phyloP scores from a whole-genome alignment of 2,113 vertebrate species.

The Sander vitreus region DNA sequence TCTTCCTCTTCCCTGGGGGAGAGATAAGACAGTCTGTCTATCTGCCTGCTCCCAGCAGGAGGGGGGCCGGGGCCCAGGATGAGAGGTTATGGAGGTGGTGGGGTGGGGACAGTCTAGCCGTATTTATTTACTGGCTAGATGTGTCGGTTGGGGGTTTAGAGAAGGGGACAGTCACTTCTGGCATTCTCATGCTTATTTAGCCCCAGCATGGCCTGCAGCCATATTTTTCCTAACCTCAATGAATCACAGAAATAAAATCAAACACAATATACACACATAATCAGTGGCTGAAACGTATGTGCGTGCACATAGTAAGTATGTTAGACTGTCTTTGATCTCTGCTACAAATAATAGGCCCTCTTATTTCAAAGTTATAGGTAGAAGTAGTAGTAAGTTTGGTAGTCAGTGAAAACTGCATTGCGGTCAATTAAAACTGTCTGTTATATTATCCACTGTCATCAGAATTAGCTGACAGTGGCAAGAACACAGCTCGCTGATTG shows the following conservation, averaged over 20 bases:
- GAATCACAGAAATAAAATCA: constrained; percentile 42
- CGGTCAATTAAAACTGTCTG: constrained; percentile 14
- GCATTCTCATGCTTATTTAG: constrained; percentile 73
- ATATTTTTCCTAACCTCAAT: constrained; percentile 43
- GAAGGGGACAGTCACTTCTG: constrained; percentile 64
- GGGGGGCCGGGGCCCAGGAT: constrained; percentile 36
- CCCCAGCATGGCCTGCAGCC: constrained; percentile 49
- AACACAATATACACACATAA: constrained; percentile 8
- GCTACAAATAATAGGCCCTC: not conserved
- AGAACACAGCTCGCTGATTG: not conserved
- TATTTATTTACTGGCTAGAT: constrained; percentile 74
- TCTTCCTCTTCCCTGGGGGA: constrained; percentile 60
- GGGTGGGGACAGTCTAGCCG: constrained; percentile 63
- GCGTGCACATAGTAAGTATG: not conserved
- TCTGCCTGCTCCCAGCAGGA: constrained; percentile 71
- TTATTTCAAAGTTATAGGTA: not conserved
- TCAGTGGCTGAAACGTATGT: constrained; percentile 4
- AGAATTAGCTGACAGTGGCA: constrained; percentile 28
- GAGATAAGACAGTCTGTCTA: constrained; percentile 79
- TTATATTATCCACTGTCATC: not conserved
- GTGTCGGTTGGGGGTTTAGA: constrained; percentile 66
- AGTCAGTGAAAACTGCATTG: constrained; percentile 8
- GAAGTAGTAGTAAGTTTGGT: not conserved
- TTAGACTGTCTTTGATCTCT: not conserved
- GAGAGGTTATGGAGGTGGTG: constrained; percentile 48